Evolutionary conservation across 2,113 vertebrate species (phyloP).

Genomic region (Prietella phreatophila): DNA sequence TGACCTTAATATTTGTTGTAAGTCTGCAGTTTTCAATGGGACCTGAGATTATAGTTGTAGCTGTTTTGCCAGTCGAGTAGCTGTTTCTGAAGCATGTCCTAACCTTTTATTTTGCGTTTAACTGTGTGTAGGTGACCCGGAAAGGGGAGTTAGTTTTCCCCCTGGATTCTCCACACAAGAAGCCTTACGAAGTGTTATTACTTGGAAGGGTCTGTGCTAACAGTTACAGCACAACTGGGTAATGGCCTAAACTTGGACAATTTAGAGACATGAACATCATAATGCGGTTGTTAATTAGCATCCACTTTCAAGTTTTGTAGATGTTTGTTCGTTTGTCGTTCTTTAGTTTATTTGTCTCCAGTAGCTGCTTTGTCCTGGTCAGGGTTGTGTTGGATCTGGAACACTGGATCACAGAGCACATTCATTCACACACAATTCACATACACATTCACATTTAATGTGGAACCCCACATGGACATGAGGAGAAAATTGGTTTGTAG

Average conservation of each 20-base stretch:
- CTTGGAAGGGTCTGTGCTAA: slow-evolving; percentile 74
- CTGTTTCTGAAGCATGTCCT: not conserved
- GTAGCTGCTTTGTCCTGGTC: not conserved
- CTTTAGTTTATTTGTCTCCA: not conserved
- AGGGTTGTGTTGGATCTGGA: not conserved
- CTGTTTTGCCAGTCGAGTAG: not conserved
- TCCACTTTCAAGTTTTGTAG: not conserved
- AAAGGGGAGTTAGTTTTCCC: slow-evolving; percentile 89
- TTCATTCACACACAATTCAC: not conserved
- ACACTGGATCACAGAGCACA: not conserved
- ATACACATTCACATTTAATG: not conserved
- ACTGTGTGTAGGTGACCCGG: slow-evolving; percentile 79
- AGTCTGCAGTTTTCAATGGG: not conserved
- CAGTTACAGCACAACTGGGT: slow-evolving; percentile 51
- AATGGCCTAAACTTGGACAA: not conserved
- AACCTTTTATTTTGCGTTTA: not conserved
- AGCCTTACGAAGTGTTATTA: slow-evolving; percentile 89
- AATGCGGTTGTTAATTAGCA: not conserved
- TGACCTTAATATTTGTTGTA: not conserved
- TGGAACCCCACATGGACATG: not conserved
- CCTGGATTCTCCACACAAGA: slow-evolving; percentile 93
- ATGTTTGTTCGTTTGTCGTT: not conserved
- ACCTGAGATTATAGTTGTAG: not conserved
- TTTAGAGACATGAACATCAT: not conserved
- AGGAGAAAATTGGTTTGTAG: not conserved